Evolutionary conservation across 2,797 vertebrate genomes (phyloP), one percentile per base, ranked within the genome.

Genomic region (Lepus townsendii): DNA sequence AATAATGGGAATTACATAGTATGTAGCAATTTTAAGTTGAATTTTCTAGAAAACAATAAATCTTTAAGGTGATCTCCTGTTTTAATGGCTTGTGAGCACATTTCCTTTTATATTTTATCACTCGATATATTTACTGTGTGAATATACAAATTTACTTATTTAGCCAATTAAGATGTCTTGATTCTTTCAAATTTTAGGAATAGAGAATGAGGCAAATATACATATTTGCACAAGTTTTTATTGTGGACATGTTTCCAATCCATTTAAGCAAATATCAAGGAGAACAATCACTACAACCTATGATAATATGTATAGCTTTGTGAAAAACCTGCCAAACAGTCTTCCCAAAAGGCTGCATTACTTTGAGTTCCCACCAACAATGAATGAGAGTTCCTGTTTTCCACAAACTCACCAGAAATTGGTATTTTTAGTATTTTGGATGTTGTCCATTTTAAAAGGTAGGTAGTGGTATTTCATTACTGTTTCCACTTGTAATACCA

Each of bases 341-440:
- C 4, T 78, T 60, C n/a, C 35, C 14, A 30, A 65, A 22, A 11
- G 1, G 2, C 6, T 20, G 0, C 19, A 24, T 4, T 5, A 8
- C 4, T 75, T 27, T 42, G 5, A 8, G 1, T 38, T 75, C 24
- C 8, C 7, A 50, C 7, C 7, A 20, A 10, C 22, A 78, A 62
- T 32, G 17, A 66, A 11, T 14, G 19, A 50, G 60, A 69, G 4
- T 75, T 63, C 2, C 35, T 42, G 0, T 26, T 14, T 2, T 3
- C 66, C 1, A 26, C 54, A 5, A 27, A 7, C 13, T 71, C n/a
- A 6, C 7, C 9, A 72, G n/a, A 69, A 66, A 11, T 65, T 86
- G 16, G 7, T 27, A 11, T 57, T 57, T 35, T 54, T 4, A n/a
- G 19, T 47, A 2, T 47, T 83, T 78, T n/a, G 17, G 24, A 38